A percentile compares a stretch with the other conserved stretches of the same genome.
These are phyloP conservation scores for Himalopsyche anomala DNA, from an alignment of 2,888 invertebrate genomes.

Conservation along the genomic window DNA sequence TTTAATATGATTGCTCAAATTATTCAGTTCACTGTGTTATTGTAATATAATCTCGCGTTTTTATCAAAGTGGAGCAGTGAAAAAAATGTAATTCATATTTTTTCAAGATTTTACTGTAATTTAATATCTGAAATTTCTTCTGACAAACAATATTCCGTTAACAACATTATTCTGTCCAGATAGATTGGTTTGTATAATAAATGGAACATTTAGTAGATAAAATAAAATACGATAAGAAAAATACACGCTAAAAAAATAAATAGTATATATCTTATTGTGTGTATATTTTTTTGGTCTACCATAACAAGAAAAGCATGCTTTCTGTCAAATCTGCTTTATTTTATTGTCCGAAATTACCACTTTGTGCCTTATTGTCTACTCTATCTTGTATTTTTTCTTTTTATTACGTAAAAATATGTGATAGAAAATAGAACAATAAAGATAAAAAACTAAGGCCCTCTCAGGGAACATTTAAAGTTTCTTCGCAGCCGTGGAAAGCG, in stretches of 20 bases:
- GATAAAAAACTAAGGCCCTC: slow-evolving; percentile 7
- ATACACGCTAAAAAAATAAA: slow-evolving; percentile 1
- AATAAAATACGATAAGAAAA: slow-evolving; percentile 34
- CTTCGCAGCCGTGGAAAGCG: neutral
- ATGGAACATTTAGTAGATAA: slow-evolving; percentile 31
- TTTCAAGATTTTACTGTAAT: too few species aligned
- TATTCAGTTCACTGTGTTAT: too few species aligned
- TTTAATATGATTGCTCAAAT: too few species aligned
- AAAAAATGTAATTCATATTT: too few species aligned
- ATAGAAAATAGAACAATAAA: slow-evolving; percentile 36
- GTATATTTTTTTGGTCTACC: neutral
- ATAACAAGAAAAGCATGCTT: slow-evolving; percentile 42
- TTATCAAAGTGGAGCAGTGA: too few species aligned
- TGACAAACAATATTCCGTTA: neutral
- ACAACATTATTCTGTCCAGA: slow-evolving; percentile 4
- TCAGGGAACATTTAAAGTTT: neutral
- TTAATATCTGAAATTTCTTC: neutral
- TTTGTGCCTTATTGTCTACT: slow-evolving; percentile 52
- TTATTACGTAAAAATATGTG: slow-evolving; percentile 43
- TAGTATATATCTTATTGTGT: neutral
- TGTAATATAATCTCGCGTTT: too few species aligned
- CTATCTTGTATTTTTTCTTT: slow-evolving; percentile 43
- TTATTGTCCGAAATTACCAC: slow-evolving; percentile 55
- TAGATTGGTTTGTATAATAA: slow-evolving; percentile 30
- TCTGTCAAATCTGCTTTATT: slow-evolving; percentile 49